Evolutionary conservation across 2,113 vertebrate genomes (phyloP), one percentile per base, ranked within the genome.

Genomic region (Protomyctophum bolini): DNA sequence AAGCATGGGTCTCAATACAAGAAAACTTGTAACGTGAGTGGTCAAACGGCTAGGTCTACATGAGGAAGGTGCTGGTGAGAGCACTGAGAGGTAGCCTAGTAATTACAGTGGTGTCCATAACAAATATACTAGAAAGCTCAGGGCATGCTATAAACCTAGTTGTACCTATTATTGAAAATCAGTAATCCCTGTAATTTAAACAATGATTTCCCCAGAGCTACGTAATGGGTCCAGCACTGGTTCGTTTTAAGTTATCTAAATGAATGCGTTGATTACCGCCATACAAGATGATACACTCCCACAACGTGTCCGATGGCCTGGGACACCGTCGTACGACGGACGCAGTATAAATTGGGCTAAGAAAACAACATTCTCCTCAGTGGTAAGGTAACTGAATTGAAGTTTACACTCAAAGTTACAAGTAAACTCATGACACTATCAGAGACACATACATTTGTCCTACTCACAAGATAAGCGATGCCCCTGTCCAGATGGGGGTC

Each of bases 401-500:
- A 4, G 33, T 33, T 33, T 41, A 41, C 33, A 6, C 33, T 4
- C 33, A 41, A 41, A 41, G 33, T 41, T 41, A 41, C 33, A 41
- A 3, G 3, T 41, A 41, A 41, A 41, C 33, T 41, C 33, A 41
- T 41, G 33, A 41, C 33, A 41, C 33, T 6, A 41, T 41, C 33
- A 41, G 33, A 41, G 5, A 41, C 5, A 41, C 33, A 41, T 33
- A 7, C 10, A 7, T 12, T 50, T 7, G 33, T 41, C 46, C 73
- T 88, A 94, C 95, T 96, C 90, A 96, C 95, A 83, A 89, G 87
- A 55, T 86, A 93, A 70, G 83, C 79, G 76, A 93, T 85, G 79
- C 74, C 88, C 77, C 90, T 91, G 70, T 90, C 79, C 55, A 75
- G 67, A 63, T 83, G 83, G 0, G 88, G 87, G 61, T 94, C 93